Conservation (phyloP, 2,113 vertebrate genomes). For the Phrynosoma platyrhinos region DNA sequence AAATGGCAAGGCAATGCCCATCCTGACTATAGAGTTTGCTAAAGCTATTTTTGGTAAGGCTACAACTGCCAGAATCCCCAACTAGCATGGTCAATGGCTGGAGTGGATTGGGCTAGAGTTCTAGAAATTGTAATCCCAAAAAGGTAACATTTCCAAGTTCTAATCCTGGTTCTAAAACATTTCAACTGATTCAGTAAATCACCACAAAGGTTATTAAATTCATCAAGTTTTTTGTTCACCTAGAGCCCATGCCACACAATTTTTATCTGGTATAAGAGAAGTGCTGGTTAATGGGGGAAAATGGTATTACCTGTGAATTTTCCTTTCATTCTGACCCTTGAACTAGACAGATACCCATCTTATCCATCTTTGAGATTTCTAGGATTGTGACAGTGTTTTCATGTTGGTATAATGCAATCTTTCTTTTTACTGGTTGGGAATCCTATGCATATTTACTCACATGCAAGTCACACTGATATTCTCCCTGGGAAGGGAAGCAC, state of each 20-base stretch:
- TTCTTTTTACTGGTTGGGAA: background rate
- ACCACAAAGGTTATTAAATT: background rate
- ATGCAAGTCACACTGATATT: background rate
- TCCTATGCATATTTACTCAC: background rate
- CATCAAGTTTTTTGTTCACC: background rate
- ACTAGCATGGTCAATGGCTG: background rate
- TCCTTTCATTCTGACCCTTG: conserved; percentile 6
- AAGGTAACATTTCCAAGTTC: too few relatives aligned
- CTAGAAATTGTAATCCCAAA: too few relatives aligned
- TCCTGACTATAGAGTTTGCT: background rate
- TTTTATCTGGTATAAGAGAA: background rate
- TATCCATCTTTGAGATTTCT: background rate
- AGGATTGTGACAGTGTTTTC: background rate
- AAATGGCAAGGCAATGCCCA: background rate
- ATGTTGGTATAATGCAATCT: background rate
- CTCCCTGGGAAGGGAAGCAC: background rate
- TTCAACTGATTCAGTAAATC: background rate
- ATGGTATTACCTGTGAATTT: conserved; percentile 43
- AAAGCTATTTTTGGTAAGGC: background rate
- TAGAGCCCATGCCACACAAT: background rate
- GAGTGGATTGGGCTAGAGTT: too few relatives aligned
- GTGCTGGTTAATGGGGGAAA: background rate
- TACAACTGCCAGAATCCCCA: background rate
- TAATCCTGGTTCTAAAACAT: background rate
- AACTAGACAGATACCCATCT: background rate